Evolutionary conservation across 2,113 vertebrate genomes (phyloP).

Genomic region (Hippocampus comes): DNA sequence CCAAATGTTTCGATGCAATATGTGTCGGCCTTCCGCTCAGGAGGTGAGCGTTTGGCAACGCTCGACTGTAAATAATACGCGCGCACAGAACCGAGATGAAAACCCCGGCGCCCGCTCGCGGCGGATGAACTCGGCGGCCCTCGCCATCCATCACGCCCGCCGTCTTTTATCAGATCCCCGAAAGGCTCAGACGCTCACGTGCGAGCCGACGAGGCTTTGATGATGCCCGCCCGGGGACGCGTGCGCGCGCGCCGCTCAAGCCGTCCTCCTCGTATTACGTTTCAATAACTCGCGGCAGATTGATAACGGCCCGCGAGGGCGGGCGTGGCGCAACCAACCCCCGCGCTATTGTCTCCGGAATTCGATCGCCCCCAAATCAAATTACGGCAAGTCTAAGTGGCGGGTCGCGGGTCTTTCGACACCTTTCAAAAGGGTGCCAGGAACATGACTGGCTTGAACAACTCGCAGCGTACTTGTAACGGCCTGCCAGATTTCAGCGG

Average conservation of each 20-base stretch:
- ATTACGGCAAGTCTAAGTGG: neutral
- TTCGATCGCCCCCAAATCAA: neutral
- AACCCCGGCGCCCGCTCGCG: neutral
- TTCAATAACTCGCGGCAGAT: neutral
- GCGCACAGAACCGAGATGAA: conserved; percentile 37
- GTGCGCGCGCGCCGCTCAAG: neutral
- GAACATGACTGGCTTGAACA: neutral
- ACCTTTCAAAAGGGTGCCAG: no score
- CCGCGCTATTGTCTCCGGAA: neutral
- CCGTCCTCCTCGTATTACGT: neutral
- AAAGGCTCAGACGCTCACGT: conserved; percentile 18
- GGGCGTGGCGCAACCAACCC: neutral
- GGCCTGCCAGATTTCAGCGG: no score
- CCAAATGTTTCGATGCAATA: conserved; percentile 19
- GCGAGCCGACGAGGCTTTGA: conserved; percentile 18
- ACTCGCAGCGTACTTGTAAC: no score
- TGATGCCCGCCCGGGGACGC: conserved; percentile 1
- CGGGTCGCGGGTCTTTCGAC: neutral
- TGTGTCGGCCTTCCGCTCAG: conserved; percentile 43
- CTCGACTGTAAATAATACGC: conserved; percentile 52
- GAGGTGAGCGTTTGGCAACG: conserved; percentile 57
- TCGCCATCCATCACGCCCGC: conserved; percentile 20
- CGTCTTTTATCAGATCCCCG: conserved; percentile 34
- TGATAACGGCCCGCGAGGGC: neutral
- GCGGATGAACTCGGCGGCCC: neutral